Evolutionary conservation across 2,113 vertebrate species (phyloP), one percentile per base, ranked within the genome.

Genomic region (Ctenomys sociabilis): DNA sequence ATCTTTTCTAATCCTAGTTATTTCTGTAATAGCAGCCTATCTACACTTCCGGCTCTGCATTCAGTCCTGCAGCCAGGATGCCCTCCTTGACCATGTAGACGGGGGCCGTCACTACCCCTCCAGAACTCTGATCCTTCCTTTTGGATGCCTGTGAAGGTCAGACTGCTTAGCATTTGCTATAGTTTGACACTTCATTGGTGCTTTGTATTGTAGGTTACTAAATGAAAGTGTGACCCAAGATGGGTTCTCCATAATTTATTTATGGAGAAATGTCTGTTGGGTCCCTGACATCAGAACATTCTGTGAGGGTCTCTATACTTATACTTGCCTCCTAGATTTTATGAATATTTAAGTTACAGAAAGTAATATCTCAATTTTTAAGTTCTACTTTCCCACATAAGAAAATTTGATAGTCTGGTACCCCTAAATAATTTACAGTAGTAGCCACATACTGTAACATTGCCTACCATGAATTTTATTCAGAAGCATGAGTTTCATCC

Each of bases 231-330:
- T 81, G 40, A 61, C 17, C 54, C 63, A 78, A 26, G 30, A 2
- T 4, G 14, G 11, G 4, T 2, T 59, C 80, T 54, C 81, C 57
- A 52, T 80, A n/a, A 81, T 57, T 63, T 84, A 52, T 80, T 89
- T 75, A 88, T 96, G 75, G 21, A 90, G 43, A 90, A 90, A 49
- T 92, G 10, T 73, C 35, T 87, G 2, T 84, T 92, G 43, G n/a
- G 2, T 94, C 97, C n/a, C 90, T 93, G 70, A 90, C 85, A 63
- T 77, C 87, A 66, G 40, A 96, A 72, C 21, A 49, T 68, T 52
- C n/a, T 28, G 35, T 35, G 61, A 78, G 91, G 7, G 16, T 73
- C 22, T 66, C 61, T 73, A 30, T 30, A 75, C 43, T 88, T 93
- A 37, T 21, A 70, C 52, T 88, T 95, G 37, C 63, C 37, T 91